Evolutionary conservation across 2,888 invertebrate genomes (phyloP), one percentile per base, ranked within the genome.

Genomic region (Ernsta delagoae): DNA sequence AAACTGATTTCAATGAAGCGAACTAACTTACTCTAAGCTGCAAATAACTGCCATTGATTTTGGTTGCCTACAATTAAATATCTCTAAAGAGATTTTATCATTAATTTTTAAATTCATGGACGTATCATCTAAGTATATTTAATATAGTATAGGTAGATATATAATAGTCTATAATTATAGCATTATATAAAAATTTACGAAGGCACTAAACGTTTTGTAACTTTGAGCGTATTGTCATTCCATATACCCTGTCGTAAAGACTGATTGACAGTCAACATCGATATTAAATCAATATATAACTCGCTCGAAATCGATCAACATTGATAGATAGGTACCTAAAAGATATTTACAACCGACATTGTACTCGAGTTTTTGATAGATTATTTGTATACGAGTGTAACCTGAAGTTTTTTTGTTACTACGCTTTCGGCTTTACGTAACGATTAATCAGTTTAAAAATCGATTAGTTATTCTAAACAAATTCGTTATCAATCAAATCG

Each of bases 211-310:
- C 74, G 78, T 71, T 72, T 70, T 75, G 75, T 73, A 74, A 71
- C 73, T 75, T 86, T 87, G 85, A 88, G 87, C 86, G 81, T 81
- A 80, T 83, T 87, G 88, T 89, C 87, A 85, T 86, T 78, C 75
- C 77, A 70, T 60, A 78, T 89, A 90, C 90, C 91, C 91, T 90
- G 90, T 88, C 73, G 72, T 62, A 53, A 41, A 31, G 59, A 67
- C 57, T 67, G 69, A 36, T n/a, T 48, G n/a, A 16, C 62, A 34
- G 53, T 48, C 36, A 12, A 39, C 36, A 34, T 53, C 53, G 53
- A 50, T 53, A 39, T 60, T 34, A 39, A 36, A n/a, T 12, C 31
- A 31, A 31, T 8, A 16, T 16, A 53, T 31, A 53, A 53, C 24
- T 53, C 53, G 53, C 53, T 53, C 53, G 36, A 39, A 39, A 12